Evolutionary conservation across 2,888 invertebrate genomes (phyloP), one percentile per base, ranked within the genome.

Genomic region (Patella pellucida): DNA sequence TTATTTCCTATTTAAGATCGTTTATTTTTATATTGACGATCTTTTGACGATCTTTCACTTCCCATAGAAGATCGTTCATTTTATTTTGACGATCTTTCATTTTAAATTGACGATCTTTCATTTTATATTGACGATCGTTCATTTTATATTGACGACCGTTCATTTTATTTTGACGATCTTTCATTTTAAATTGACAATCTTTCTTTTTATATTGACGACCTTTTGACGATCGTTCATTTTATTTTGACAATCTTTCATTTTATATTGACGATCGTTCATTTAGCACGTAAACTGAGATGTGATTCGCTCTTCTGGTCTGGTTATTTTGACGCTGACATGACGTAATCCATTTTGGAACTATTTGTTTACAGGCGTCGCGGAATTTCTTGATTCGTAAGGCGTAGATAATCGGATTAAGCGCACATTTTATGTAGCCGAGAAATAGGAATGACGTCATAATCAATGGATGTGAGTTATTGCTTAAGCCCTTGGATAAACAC

Each of bases 391-490:
- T 88, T 62, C 88, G 78, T 69, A 82, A 80, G 74, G 80, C 82
- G 73, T 87, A 89, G 9, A 89, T 85, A 16, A 88, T 73, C 11
- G 89, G 88, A 78, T 89, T 88, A 0, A 88, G 68, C 3, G 87
- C 85, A 73, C 85, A 81, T 79, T 87, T 89, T 9, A 84, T 19
- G 56, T 84, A 88, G 5, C 82, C 85, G 52, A 87, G 52, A 72
- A 83, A 83, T 67, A 88, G 41, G 0, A 88, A 56, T 2, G 83
- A 50, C 2, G 75, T 68, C 15, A 84, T 77, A 15, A 73, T 69
- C 3, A 78, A 67, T 27, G 79, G 76, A 16, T 74, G 31, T 4
- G 73, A 69, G 41, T 70, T 27, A 0, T 70, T 54, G 0, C 70
- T 70, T 12, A 82, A 52, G 54, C 81, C 82, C 76, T 79, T 77